These are phyloP conservation scores for Bolinopsis microptera DNA, from an alignment of 37 sponge, comb jelly and placozoan genomes.

Conservation along the genomic window DNA sequence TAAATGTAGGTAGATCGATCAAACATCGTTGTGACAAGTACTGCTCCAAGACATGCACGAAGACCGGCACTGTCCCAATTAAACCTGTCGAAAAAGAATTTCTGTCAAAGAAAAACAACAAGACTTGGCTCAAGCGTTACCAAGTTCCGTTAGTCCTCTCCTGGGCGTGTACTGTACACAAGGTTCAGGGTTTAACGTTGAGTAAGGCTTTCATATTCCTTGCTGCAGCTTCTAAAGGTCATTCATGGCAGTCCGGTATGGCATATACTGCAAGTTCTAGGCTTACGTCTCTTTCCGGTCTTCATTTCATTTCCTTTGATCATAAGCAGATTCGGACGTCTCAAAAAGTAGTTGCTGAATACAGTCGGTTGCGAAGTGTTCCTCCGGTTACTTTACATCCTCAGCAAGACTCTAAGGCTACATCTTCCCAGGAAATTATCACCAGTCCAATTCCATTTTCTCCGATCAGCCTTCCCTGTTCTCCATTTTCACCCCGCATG, in stretches of 20 bases:
- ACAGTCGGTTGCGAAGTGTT: neutral
- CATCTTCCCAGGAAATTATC: neutral
- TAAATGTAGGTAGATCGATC: neutral
- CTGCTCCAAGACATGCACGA: neutral
- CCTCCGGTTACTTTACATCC: neutral
- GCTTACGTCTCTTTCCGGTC: neutral
- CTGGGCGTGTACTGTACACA: conserved; percentile 13
- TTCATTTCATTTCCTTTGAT: neutral
- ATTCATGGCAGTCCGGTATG: neutral
- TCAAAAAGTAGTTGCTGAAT: neutral
- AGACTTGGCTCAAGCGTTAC: neutral
- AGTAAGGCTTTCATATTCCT: neutral
- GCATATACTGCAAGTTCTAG: conserved; percentile 4
- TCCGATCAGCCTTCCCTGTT: too few species aligned
- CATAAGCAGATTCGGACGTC: neutral
- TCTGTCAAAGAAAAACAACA: neutral
- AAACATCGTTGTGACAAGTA: neutral
- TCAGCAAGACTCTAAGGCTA: neutral
- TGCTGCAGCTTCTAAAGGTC: neutral
- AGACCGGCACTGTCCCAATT: neutral
- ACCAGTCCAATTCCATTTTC: neutral
- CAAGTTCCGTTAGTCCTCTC: neutral
- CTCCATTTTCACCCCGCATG: neutral
- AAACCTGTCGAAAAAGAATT: conserved; percentile 4
- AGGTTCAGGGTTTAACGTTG: neutral